A percentile compares a stretch with the other conserved stretches of the same genome.
phyloP scores from a whole-genome alignment of 2,888 invertebrate genomes.

The Adineta ricciae region DNA sequence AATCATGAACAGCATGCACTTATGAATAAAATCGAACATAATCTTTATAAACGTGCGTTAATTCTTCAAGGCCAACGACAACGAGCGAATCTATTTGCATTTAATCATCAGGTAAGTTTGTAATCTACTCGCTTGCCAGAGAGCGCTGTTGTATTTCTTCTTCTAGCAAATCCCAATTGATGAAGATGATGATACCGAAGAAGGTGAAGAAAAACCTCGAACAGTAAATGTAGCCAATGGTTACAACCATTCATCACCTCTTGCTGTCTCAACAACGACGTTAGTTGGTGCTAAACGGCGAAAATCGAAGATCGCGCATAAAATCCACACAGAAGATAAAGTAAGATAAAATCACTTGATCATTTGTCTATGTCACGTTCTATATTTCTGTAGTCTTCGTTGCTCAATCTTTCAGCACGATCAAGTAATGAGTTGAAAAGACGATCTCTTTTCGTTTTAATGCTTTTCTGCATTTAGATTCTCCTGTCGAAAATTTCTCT shows the following conservation, averaged over 20 bases:
- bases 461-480: neutral
- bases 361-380: neutral
- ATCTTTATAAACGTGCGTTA: neutral
- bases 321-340: slow-evolving; percentile 5
- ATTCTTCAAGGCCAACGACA: neutral
- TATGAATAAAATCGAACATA: neutral
- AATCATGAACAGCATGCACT: neutral
- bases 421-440: neutral
- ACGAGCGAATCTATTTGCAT: neutral
- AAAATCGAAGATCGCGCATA: neutral
- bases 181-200: neutral
- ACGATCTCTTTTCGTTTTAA: neutral
- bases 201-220: slow-evolving; percentile 2
- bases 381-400: too few species aligned
- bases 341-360: neutral
- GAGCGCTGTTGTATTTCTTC: too few species aligned
- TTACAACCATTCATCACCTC: neutral
- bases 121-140: neutral
- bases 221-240: neutral
- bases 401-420: neutral
- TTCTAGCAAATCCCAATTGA: neutral
- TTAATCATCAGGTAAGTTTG: neutral
- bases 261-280: neutral
- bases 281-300: slow-evolving; percentile 18
- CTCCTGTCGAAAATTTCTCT: neutral